Percentiles rank a stretch among this genome's conserved stretches.
Conservation (phyloP, 2,113 vertebrate species). For the Macheiramphus alcinus region DNA sequence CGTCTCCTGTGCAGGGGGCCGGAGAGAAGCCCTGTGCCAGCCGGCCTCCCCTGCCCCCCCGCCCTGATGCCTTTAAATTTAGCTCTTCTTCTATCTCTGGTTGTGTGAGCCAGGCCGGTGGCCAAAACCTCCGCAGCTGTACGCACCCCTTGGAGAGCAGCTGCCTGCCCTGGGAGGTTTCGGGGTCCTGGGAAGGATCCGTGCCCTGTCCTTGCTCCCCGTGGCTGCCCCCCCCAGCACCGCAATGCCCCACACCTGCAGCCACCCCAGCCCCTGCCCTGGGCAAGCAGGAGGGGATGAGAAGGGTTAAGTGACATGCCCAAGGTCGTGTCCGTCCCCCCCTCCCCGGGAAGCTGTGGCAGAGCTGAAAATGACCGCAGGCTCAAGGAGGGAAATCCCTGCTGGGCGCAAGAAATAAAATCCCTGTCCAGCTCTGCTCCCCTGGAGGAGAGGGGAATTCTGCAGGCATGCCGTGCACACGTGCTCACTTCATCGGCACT, state of each 20-base stretch:
- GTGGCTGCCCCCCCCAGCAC: not conserved
- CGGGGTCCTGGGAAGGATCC: not conserved
- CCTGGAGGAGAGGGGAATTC: fast-evolving
- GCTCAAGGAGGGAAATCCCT: not conserved
- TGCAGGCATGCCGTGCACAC: fast-evolving
- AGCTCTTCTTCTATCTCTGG: not conserved
- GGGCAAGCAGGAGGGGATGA: fast-evolving
- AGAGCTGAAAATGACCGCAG: not conserved
- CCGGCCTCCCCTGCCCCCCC: not conserved
- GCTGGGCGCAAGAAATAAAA: not conserved
- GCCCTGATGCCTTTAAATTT: not conserved
- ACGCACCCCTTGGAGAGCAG: not conserved
- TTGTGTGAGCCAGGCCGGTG: not conserved
- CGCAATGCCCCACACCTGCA: fast-evolving
- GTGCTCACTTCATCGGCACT: not conserved
- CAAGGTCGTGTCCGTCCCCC: not conserved
- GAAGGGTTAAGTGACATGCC: not conserved
- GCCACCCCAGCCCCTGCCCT: not conserved
- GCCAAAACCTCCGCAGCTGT: not conserved
- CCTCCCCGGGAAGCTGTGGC: not conserved
- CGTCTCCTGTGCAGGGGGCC: not conserved
- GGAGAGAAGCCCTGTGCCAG: not conserved
- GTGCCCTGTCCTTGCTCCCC: not conserved
- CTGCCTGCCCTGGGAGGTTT: not conserved
- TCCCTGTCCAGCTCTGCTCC: not conserved